Percentiles rank a stretch among this genome's conserved stretches.
Evolutionary conservation across 2,888 invertebrate species (phyloP).

Genomic region (Icerya purchasi): DNA sequence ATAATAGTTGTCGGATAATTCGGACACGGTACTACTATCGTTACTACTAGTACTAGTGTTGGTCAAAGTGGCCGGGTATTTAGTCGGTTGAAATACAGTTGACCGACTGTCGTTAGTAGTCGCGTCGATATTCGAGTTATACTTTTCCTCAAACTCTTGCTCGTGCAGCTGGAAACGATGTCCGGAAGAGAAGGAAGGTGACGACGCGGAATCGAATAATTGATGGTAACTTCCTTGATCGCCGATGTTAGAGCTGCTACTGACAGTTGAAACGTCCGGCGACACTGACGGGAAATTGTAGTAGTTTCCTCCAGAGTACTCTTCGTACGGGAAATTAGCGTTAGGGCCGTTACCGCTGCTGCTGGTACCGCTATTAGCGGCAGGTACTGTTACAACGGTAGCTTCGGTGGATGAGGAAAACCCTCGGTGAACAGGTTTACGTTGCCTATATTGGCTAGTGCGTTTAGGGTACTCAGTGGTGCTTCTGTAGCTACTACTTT

Average conservation of each 20-base stretch:
- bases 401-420: constrained; percentile 12
- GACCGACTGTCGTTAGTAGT: not conserved
- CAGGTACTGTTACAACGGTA: constrained; percentile 2
- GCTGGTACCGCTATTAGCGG: constrained; percentile 1
- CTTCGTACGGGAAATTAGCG: too few relatives aligned
- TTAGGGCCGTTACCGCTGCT: not conserved
- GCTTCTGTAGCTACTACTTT: constrained; percentile 6
- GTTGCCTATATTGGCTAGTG: constrained; percentile 22
- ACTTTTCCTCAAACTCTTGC: not conserved
- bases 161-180: not conserved
- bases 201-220: not conserved
- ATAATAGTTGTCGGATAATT: too few relatives aligned
- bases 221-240: not conserved
- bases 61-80: too few relatives aligned
- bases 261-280: not conserved
- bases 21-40: too few relatives aligned
- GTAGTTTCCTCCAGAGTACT: too few relatives aligned
- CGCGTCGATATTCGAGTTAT: too few relatives aligned
- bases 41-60: too few relatives aligned
- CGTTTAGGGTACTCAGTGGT: constrained; percentile 14
- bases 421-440: constrained; percentile 23
- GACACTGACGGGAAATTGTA: too few relatives aligned
- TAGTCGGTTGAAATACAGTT: not conserved
- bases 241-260: not conserved
- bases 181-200: not conserved